phyloP scores from a whole-genome alignment of 1,140 invertebrate species.

The Harlomillsia oculata region DNA sequence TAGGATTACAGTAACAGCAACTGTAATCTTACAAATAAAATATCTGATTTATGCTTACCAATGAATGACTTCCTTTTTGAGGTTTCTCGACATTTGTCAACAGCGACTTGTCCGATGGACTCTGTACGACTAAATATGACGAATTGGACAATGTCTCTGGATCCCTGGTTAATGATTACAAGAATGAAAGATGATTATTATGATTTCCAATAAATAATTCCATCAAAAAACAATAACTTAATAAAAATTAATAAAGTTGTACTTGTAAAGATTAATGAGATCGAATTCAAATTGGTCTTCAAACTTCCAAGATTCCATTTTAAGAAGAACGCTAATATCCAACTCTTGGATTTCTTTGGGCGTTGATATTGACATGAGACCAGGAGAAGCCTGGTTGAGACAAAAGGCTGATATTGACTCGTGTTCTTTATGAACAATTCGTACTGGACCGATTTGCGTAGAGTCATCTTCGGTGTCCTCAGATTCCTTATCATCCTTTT shows the following conservation, averaged over 20 bases:
- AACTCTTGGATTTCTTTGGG: slow-evolving; percentile 95
- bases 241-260: too few relatives aligned
- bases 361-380: slow-evolving; percentile 79
- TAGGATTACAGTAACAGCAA: neutral
- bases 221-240: too few relatives aligned
- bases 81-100: slow-evolving; percentile 41
- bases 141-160: slow-evolving; percentile 57
- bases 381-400: slow-evolving; percentile 75
- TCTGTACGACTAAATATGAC: slow-evolving; percentile 86
- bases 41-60: slow-evolving; percentile 24
- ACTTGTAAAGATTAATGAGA: slow-evolving; percentile 74
- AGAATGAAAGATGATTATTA: slow-evolving; percentile 1
- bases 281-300: slow-evolving; percentile 95
- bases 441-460: slow-evolving; percentile 57
- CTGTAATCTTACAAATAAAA: neutral
- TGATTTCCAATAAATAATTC: neutral
- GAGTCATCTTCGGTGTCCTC: slow-evolving; percentile 44
- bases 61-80: slow-evolving; percentile 35
- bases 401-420: slow-evolving; percentile 97
- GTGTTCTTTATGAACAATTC: slow-evolving; percentile 97
- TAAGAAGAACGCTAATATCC: slow-evolving; percentile 79
- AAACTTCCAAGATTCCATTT: slow-evolving; percentile 72
- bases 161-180: slow-evolving; percentile 40
- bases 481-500: slow-evolving; percentile 28
- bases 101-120: slow-evolving; percentile 60